phyloP scores from a whole-genome alignment of 2,797 vertebrate genomes.

The Anableps anableps region DNA sequence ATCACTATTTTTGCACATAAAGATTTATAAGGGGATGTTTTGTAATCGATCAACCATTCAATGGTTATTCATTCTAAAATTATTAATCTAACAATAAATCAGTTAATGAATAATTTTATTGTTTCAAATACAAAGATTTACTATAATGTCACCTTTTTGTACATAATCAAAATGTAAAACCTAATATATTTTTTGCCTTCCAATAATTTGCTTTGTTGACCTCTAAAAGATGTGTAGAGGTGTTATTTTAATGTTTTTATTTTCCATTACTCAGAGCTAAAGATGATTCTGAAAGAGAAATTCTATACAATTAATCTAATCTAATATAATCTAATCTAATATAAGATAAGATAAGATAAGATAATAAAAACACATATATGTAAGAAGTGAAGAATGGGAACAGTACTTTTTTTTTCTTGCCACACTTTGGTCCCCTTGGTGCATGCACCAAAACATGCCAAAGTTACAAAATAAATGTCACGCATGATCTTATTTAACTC shows the following conservation, averaged over 20 bases:
- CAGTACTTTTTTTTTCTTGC: neutral
- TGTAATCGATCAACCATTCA: neutral
- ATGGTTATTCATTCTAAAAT: neutral
- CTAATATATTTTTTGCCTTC: neutral
- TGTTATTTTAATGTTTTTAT: too few species aligned
- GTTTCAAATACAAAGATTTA: neutral
- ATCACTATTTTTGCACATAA: neutral
- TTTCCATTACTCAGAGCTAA: too few species aligned
- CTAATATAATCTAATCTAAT: neutral
- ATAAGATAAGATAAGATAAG: neutral
- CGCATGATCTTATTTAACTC: conserved; percentile 1
- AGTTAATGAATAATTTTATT: neutral
- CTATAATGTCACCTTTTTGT: neutral
- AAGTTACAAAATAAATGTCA: neutral
- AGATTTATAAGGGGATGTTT: neutral
- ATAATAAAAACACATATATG: neutral
- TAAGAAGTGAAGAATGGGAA: neutral
- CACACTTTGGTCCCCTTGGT: neutral
- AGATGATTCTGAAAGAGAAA: too few species aligned
- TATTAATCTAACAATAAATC: neutral
- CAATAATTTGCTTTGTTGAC: neutral
- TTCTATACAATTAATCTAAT: too few species aligned
- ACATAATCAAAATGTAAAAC: neutral
- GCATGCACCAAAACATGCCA: neutral
- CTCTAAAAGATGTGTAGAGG: too few species aligned